phyloP scores from a whole-genome alignment of 2,797 vertebrate species.

The Acomys russatus region DNA sequence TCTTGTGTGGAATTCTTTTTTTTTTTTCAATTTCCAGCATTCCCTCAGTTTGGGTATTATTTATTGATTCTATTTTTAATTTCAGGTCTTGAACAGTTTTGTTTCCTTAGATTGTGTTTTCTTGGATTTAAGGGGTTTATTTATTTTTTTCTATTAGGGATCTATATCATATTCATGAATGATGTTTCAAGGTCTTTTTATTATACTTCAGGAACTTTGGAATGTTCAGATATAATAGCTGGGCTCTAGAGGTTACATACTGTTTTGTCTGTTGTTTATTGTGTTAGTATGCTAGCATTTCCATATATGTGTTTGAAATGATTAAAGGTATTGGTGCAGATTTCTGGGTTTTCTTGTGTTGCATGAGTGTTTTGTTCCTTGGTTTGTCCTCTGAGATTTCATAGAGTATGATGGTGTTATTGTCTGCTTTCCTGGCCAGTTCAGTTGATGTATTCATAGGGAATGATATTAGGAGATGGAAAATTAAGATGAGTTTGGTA shows the following conservation, averaged over 20 bases:
- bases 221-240: neutral
- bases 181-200: neutral
- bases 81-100: neutral
- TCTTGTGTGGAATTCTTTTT: too few species aligned
- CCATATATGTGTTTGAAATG: neutral
- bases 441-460: too few species aligned
- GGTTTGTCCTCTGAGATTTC: too few species aligned
- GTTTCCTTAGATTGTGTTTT: neutral
- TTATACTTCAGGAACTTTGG: neutral
- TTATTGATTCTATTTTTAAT: too few species aligned
- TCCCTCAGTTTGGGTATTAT: too few species aligned
- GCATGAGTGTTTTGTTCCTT: too few species aligned
- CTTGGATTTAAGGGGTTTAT: neutral
- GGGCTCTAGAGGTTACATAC: neutral
- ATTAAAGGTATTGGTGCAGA: neutral
- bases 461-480: too few species aligned
- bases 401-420: too few species aligned
- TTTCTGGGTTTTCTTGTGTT: neutral
- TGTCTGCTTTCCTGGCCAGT: too few species aligned
- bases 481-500: too few species aligned
- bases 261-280: neutral
- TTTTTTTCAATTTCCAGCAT: too few species aligned
- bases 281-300: neutral
- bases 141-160: neutral
- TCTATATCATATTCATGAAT: neutral